Evolutionary conservation across 1,140 invertebrate species (phyloP).

Genomic region (Nilaparvata lugens): DNA sequence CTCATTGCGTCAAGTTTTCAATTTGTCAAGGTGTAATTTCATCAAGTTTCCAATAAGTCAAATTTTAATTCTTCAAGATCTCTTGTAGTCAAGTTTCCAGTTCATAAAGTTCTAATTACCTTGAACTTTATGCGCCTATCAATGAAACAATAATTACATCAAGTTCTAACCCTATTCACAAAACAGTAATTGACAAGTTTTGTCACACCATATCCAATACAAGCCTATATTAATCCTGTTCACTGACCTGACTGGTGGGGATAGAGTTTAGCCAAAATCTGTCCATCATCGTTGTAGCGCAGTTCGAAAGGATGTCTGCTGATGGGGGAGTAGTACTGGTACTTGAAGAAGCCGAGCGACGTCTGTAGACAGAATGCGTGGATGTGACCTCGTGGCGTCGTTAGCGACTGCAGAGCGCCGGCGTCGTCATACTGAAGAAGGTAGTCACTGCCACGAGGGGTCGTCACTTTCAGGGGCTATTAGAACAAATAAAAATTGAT

Average conservation of each 20-base stretch:
- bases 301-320: constrained; percentile 83
- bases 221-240: too few relatives aligned
- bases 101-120: too few relatives aligned
- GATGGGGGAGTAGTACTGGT: constrained; percentile 84
- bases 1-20: too few relatives aligned
- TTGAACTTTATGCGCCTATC: too few relatives aligned
- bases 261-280: constrained; percentile 78
- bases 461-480: constrained; percentile 79
- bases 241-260: constrained; percentile 78
- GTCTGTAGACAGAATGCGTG: constrained; percentile 87
- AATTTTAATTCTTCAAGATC: too few relatives aligned
- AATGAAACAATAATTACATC: too few relatives aligned
- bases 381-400: constrained; percentile 85
- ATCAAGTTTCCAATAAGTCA: too few relatives aligned
- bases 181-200: too few relatives aligned
- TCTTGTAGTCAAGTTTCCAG: too few relatives aligned
- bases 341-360: constrained; percentile 85
- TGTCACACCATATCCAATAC: too few relatives aligned
- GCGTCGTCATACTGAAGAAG: constrained; percentile 84
- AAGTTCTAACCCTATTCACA: too few relatives aligned
- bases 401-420: constrained; percentile 80
- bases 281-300: constrained; percentile 81
- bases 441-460: constrained; percentile 86
- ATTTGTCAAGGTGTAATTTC: too few relatives aligned
- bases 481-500: constrained; percentile 23